A percentile compares a stretch with the other conserved stretches of the same genome.
phyloP scores from a whole-genome alignment of 2,888 invertebrate species.

The Acanthacorydalis orientalis region DNA sequence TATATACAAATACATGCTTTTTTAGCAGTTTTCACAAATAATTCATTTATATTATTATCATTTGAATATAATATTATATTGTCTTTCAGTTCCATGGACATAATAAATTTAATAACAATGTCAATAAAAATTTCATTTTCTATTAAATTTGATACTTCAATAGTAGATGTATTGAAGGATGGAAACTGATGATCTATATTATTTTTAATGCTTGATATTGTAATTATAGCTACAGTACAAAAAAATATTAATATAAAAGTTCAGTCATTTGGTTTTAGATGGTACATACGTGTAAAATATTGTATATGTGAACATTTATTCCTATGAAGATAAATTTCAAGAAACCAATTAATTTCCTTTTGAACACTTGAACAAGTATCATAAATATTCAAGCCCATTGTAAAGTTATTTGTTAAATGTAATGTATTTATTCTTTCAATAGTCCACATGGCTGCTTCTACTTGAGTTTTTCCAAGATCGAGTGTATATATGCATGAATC shows the following conservation, averaged over 20 bases:
- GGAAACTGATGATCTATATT: not conserved
- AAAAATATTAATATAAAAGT: not conserved
- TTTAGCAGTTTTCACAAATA: constrained; percentile 19
- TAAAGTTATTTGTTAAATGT: constrained; percentile 14
- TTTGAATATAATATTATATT: constrained; percentile 21
- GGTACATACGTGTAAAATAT: not conserved
- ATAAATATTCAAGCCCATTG: constrained; percentile 17
- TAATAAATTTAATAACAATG: constrained; percentile 17
- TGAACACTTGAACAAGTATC: constrained; percentile 18
- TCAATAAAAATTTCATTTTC: constrained; percentile 14
- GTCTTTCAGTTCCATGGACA: constrained; percentile 17
- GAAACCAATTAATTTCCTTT: constrained; percentile 8
- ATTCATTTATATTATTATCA: constrained; percentile 15
- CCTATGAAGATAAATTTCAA: not conserved
- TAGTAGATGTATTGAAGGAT: constrained; percentile 14
- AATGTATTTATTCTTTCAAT: constrained; percentile 19
- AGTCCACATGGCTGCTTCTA: constrained; percentile 19
- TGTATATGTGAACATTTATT: not conserved
- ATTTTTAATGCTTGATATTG: not conserved
- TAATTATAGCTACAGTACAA: not conserved
- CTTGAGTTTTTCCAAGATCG: constrained; percentile 4
- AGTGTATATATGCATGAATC: not conserved
- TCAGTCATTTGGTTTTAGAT: not conserved
- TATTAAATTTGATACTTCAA: constrained; percentile 9
- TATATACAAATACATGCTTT: constrained; percentile 20